phyloP scores from a whole-genome alignment of 1,140 invertebrate genomes.

The Trichogramma pretiosum region DNA sequence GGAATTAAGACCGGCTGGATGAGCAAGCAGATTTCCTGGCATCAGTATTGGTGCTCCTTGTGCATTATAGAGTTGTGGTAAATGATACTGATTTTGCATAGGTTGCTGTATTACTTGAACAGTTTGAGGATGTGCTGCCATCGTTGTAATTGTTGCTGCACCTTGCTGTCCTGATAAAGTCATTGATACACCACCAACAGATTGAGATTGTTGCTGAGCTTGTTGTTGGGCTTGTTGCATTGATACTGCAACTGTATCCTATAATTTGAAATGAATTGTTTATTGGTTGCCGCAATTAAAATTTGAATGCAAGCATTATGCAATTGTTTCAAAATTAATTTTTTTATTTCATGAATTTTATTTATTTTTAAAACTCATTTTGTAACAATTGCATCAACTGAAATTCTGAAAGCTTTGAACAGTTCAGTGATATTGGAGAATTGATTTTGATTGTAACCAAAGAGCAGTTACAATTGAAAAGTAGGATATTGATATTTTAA shows the following conservation, averaged over 20 bases:
- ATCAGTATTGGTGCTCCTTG: conserved; percentile 67
- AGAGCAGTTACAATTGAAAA: too few species aligned
- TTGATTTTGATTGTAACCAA: too few species aligned
- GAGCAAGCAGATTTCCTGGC: conserved; percentile 67
- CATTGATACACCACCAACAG: conserved; percentile 45
- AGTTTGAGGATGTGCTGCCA: conserved; percentile 41
- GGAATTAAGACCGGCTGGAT: conserved; percentile 64
- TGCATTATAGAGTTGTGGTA: conserved; percentile 71
- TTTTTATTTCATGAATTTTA: too few species aligned
- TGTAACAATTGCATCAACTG: too few species aligned
- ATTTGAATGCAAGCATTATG: not conserved
- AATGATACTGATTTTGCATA: conserved; percentile 62
- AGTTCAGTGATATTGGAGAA: too few species aligned
- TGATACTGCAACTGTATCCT: conserved; percentile 39
- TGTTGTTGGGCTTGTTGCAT: conserved; percentile 28
- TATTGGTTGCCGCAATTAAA: not conserved
- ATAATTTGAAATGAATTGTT: conserved; percentile 19
- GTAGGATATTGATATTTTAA: too few species aligned
- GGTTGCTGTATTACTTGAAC: conserved; percentile 78
- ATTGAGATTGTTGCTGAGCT: conserved; percentile 52
- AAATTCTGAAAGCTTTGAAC: too few species aligned
- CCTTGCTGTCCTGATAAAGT: conserved; percentile 39
- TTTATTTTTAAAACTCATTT: too few species aligned
- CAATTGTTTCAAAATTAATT: too few species aligned
- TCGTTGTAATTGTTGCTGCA: conserved; percentile 41